These are phyloP conservation scores for Tholera decimalis DNA, from an alignment of 2,888 invertebrate species.

Conservation along the genomic window DNA sequence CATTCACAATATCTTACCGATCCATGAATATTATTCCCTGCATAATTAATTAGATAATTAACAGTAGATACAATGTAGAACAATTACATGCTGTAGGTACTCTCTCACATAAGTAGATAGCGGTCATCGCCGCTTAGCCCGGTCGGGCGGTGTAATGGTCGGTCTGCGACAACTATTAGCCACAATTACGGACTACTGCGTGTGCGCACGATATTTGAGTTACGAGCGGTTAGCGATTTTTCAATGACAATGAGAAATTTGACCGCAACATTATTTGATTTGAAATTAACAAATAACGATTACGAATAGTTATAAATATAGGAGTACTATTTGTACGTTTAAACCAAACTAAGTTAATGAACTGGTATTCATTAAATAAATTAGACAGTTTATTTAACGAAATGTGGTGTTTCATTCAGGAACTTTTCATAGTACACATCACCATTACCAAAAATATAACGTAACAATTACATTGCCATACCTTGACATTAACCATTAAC, in stretches of 20 bases:
- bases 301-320: not conserved
- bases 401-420: no score
- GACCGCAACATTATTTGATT: not conserved
- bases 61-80: not conserved
- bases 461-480: no score
- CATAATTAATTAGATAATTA: not conserved
- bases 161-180: conserved; percentile 77
- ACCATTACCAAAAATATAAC: no score
- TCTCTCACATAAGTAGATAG: conserved; percentile 43
- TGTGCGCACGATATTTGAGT: conserved; percentile 45
- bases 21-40: not conserved
- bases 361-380: no score
- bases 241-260: not conserved
- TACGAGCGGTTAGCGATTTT: conserved; percentile 36
- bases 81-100: conserved; percentile 12
- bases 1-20: not conserved
- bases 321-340: not conserved
- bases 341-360: no score
- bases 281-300: not conserved
- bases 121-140: conserved; percentile 44
- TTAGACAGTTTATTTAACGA: no score
- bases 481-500: no score
- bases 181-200: conserved; percentile 67
- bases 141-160: conserved; percentile 66
- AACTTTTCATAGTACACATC: no score